Evolutionary conservation across 2,113 vertebrate species (phyloP), one percentile per base, ranked within the genome.

Genomic region (Aegithalos caudatus): DNA sequence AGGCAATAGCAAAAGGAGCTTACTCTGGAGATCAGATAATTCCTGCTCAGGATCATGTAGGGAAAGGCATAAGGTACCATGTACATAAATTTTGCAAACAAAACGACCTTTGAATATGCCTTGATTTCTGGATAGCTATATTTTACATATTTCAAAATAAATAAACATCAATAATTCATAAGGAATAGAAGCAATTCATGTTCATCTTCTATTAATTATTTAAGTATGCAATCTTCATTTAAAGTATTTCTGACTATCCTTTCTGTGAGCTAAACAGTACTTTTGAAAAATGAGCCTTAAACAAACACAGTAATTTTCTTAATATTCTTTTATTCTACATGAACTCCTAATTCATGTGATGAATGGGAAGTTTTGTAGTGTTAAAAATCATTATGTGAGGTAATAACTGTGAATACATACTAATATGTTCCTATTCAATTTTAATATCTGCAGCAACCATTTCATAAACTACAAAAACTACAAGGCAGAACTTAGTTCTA

Each of bases 241-340:
- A 69, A 90, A 87, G 42, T 82, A 62, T 65, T 89, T 64, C 61
- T 85, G 40, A 72, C 62, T 84, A 81, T 90, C 13, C 5, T 65
- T 92, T 88, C 69, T 71, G 28, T 84, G 40, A 88, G 40, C 22
- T 89, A 80, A 94, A 90, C 14, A 73, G 45, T 17, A 42, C 27
- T 54, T 95, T 90, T 91, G 78, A 95, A 92, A 95, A 95, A 96
- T 85, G 40, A 96, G 12, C 61, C 45, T 64, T 91, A 58, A 92
- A 87, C 67, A 93, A 88, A 96, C 29, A 81, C 17, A 69, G 42
- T 82, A 57, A 90, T 93, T 96, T 95, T 90, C 54, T 66, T 80
- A 77, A 77, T 90, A 88, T 85, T 77, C 24, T 82, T 92, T 94
- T 80, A 90, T 94, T 88, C 67, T 87, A 82, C 35, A 40, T 80